Base-by-base conservation (phyloP, 2,797 vertebrate genomes). In the Numenius phaeopus region DNA sequence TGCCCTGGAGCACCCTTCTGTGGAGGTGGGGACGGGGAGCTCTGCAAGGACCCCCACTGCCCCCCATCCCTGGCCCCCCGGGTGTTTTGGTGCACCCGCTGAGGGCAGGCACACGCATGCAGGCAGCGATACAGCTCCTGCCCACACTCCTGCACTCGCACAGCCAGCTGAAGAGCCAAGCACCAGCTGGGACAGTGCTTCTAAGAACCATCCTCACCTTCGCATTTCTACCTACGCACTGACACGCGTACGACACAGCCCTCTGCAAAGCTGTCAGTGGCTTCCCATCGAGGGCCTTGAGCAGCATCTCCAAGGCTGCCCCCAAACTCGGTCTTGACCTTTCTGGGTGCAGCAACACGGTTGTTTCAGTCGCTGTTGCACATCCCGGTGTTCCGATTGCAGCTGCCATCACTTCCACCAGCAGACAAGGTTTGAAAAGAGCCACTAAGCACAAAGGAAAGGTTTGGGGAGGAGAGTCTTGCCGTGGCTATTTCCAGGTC, bases 11-110 rank as follows among this genome's bases (percentile, higher is more conserved):
- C 1, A 19, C 55, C 32, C 71, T 73, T 47, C 26, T 29, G 69
- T 75, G 72, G 40, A 61, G 30, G 10, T 24, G 42, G n/a, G 62
- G 42, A 78, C 2, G 1, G 30, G 22, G 65, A 65, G 10, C 52
- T 71, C 17, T 62, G 55, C 54, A 13, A 77, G 49, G 30, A 82
- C 5, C 47, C 34, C 42, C 3, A 1, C 14, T 47, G 6, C 34
- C 14, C 9, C 18, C 4, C 22, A 42, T 18, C 67, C 15, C 37
- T 0, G 0, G 17, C 24, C 75, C n/a, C 24, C 44, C 5, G 4
- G 22, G 22, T 5, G 37, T 64, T 5, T 65, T 30, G 26, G 20
- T 22, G 42, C 21, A 13, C 40, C 44, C 18, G 0, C 52, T 1
- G 0, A 71, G n/a, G 77, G 30, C 32, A 34, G 39, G 40, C 50